Percentiles rank a stretch among this genome's conserved stretches.
Evolutionary conservation across 2,888 invertebrate genomes (phyloP).

Genomic region (Xanthorhoe spadicearia): DNA sequence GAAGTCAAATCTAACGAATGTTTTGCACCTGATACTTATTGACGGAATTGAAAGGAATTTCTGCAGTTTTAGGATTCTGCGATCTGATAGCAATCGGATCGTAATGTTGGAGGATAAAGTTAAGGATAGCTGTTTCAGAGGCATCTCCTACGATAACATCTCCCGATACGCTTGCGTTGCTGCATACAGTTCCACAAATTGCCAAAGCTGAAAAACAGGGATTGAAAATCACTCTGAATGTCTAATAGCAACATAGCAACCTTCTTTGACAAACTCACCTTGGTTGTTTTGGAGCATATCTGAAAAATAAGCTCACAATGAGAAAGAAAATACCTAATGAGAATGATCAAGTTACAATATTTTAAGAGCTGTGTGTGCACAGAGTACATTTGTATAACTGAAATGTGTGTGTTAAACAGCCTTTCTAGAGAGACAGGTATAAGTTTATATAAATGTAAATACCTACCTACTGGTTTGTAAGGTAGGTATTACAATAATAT

Average conservation of each 20-base stretch:
- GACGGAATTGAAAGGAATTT: constrained; percentile 96
- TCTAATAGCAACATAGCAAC: neutral
- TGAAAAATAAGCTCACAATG: constrained; percentile 50
- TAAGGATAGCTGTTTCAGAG: constrained; percentile 95
- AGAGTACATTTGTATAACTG: too few species aligned
- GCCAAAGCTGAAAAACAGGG: constrained; percentile 86
- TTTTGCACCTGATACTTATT: constrained; percentile 91
- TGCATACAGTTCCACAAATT: constrained; percentile 96
- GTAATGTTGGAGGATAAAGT: constrained; percentile 86
- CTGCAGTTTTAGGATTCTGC: constrained; percentile 93
- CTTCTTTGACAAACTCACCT: constrained; percentile 49
- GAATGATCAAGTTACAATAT: neutral
- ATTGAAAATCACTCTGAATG: neutral
- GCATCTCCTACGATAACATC: constrained; percentile 94
- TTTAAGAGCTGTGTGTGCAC: too few species aligned
- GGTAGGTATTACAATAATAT: neutral
- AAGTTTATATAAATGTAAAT: too few species aligned
- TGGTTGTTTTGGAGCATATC: constrained; percentile 54
- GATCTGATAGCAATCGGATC: constrained; percentile 90
- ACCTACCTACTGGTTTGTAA: too few species aligned
- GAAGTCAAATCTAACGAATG: neutral
- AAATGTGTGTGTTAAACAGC: too few species aligned
- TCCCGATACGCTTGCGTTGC: constrained; percentile 95
- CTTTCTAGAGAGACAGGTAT: too few species aligned
- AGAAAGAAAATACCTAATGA: constrained; percentile 46